Evolutionary conservation across 2,113 vertebrate genomes (phyloP).

Genomic region (Vulpes vulpes): DNA sequence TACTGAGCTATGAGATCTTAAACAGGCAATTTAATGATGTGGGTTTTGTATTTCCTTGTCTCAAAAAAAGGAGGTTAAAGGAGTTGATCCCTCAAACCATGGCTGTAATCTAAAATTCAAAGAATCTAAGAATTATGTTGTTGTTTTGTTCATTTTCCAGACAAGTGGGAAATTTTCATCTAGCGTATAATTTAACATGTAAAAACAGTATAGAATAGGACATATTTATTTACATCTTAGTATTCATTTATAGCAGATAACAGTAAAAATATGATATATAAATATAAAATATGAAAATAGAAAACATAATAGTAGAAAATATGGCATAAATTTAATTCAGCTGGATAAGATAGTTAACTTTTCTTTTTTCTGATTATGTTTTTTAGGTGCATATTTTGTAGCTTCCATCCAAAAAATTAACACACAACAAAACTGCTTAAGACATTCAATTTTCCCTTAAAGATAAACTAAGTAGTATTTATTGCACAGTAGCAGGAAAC

Average conservation of each 20-base stretch:
- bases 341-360: neutral
- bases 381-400: neutral
- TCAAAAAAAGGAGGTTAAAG: neutral
- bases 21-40: neutral
- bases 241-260: neutral
- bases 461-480: neutral
- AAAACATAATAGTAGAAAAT: neutral
- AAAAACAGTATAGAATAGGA: neutral
- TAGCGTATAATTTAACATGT: neutral
- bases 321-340: neutral
- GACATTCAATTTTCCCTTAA: slow-evolving; percentile 47
- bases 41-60: neutral
- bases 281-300: slow-evolving; percentile 37
- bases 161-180: neutral
- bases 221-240: neutral
- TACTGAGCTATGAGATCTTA: neutral
- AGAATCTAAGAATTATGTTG: neutral
- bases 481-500: neutral
- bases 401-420: slow-evolving; percentile 10
- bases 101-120: neutral
- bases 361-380: neutral
- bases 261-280: neutral
- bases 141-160: neutral
- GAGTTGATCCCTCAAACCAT: neutral
- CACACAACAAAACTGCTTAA: slow-evolving; percentile 35